These are phyloP conservation scores for Microctenopoma stevenorrisi DNA, from an alignment of 2,797 vertebrate species.

Conservation along the genomic window DNA sequence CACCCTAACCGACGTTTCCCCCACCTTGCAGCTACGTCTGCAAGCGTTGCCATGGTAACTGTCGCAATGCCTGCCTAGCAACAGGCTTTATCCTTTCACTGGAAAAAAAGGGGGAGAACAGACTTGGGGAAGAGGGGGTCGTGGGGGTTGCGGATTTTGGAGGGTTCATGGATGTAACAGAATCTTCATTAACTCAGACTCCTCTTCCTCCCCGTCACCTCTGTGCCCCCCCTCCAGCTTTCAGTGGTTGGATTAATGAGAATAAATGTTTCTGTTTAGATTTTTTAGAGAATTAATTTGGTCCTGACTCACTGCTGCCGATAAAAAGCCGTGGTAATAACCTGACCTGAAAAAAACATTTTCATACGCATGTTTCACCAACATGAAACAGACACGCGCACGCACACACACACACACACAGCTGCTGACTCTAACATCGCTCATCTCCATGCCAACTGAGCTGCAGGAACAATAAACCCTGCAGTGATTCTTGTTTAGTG, in stretches of 20 bases:
- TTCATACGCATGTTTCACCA: too few relatives aligned
- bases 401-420: not conserved
- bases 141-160: slow-evolving; percentile 36
- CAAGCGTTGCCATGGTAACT: slow-evolving; percentile 85
- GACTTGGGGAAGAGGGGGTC: slow-evolving; percentile 30
- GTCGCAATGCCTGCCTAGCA: slow-evolving; percentile 85
- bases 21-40: slow-evolving; percentile 79
- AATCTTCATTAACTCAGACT: slow-evolving; percentile 56
- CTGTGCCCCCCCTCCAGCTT: slow-evolving; percentile 1
- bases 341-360: too few relatives aligned
- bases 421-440: slow-evolving; percentile 1
- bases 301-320: not conserved
- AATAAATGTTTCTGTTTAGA: too few relatives aligned
- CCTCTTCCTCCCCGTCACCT: slow-evolving; percentile 3
- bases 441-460: slow-evolving; percentile 23
- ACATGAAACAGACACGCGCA: too few relatives aligned
- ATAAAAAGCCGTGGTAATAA: not conserved
- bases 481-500: slow-evolving; percentile 18
- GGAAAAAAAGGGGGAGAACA: slow-evolving; percentile 54
- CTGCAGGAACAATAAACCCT: slow-evolving; percentile 5
- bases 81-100: slow-evolving; percentile 81
- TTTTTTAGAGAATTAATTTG: too few relatives aligned
- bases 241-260: not conserved
- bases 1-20: slow-evolving; percentile 41
- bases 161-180: slow-evolving; percentile 41